Percentiles rank a stretch among this genome's conserved stretches.
Evolutionary conservation across 2,797 vertebrate species (phyloP).

Genomic region (Heteromormyrus szaboi): DNA sequence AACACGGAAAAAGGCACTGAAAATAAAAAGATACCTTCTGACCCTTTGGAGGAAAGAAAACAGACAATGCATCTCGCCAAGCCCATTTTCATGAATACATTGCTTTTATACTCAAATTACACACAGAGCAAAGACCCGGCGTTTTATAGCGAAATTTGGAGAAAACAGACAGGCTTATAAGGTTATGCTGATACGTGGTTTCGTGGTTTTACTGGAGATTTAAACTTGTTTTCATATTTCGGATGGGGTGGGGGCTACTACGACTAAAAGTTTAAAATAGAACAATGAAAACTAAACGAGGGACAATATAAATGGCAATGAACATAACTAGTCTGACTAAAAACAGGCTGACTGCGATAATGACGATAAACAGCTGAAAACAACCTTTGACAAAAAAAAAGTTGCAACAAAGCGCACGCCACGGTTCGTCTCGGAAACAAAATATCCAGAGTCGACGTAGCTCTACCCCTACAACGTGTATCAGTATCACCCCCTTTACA

Average conservation of each 20-base stretch:
- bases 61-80: background rate
- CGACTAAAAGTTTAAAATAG: background rate
- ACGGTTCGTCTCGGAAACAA: background rate
- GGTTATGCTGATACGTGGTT: background rate
- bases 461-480: background rate
- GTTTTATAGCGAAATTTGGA: background rate
- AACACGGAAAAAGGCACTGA: background rate
- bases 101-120: conserved; percentile 8
- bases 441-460: background rate
- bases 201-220: background rate
- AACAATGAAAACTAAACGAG: conserved; percentile 1
- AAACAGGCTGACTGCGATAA: background rate
- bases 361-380: background rate
- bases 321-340: background rate
- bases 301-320: background rate
- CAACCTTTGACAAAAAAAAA: background rate
- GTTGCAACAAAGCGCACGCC: background rate
- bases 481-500: background rate
- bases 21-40: conserved; percentile 3
- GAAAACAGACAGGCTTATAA: background rate
- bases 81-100: background rate
- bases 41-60: background rate
- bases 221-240: background rate
- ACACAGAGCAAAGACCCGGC: background rate
- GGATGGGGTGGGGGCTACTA: background rate